A percentile compares a stretch with the other conserved stretches of the same genome.
Conservation (phyloP, 2,113 vertebrate genomes). For the Brienomyrus longianalis region DNA sequence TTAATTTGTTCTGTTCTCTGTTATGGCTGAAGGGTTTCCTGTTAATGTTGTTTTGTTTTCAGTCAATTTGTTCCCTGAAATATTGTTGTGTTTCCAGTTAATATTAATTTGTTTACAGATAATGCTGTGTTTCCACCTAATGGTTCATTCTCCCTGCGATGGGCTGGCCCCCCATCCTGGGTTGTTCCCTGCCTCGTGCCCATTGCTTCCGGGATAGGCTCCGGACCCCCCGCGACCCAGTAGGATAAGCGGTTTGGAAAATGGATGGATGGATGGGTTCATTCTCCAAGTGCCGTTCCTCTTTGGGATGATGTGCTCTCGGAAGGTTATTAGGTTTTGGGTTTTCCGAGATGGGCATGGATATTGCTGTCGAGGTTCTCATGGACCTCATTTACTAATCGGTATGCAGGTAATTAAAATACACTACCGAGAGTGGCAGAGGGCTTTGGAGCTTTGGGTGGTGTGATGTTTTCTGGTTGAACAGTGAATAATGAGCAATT, state of each 20-base stretch:
- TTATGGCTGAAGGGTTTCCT: background rate
- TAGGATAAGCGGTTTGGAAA: too few relatives aligned
- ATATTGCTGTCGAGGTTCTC: background rate
- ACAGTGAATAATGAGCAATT: background rate
- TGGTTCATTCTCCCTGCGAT: background rate
- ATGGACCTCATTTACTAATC: background rate
- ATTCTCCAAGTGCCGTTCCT: background rate
- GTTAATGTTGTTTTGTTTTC: conserved; percentile 2
- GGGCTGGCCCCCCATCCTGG: too few relatives aligned
- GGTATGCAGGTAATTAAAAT: background rate
- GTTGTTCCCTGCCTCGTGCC: too few relatives aligned
- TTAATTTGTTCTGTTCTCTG: background rate
- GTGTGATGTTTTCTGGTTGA: background rate
- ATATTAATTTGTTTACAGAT: background rate
- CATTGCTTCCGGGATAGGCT: too few relatives aligned
- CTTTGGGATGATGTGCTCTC: background rate
- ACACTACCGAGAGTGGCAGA: background rate
- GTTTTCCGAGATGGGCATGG: background rate
- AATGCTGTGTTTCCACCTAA: background rate
- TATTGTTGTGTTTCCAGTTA: background rate
- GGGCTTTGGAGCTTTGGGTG: background rate
- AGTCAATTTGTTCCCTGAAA: background rate
- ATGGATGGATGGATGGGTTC: background rate
- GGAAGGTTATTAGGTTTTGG: background rate
- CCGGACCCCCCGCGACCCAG: too few relatives aligned